Evolutionary conservation across 2,888 invertebrate species (phyloP).

Genomic region (Pyrrhosoma nymphula): DNA sequence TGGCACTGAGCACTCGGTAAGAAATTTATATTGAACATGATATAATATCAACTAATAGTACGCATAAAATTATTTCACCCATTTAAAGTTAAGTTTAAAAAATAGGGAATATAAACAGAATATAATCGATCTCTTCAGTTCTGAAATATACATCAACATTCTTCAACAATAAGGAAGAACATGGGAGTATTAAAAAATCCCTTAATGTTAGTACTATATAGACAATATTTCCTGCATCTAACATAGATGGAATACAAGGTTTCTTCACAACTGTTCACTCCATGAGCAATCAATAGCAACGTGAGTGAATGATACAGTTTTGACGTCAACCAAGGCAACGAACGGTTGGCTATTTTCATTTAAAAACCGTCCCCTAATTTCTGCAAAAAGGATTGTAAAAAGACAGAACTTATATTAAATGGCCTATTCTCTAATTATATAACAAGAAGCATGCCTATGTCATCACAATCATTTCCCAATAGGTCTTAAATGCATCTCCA

Average conservation of each 20-base stretch:
- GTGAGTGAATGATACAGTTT: background rate
- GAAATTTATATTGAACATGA: background rate
- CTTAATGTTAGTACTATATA: background rate
- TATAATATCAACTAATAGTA: too few relatives aligned
- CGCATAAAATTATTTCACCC: too few relatives aligned
- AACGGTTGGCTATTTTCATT: background rate
- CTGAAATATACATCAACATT: conserved; percentile 19
- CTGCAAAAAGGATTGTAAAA: background rate
- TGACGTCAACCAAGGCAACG: background rate
- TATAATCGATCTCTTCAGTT: background rate
- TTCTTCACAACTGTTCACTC: conserved; percentile 32
- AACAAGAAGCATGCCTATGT: conserved; percentile 50
- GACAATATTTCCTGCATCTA: conserved; percentile 26
- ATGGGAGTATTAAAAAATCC: conserved; percentile 10
- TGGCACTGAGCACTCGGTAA: conserved; percentile 2
- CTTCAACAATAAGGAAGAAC: conserved; percentile 40
- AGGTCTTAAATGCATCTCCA: conserved; percentile 50
- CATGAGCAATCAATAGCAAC: conserved; percentile 33
- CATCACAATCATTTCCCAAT: conserved; percentile 47
- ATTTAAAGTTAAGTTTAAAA: background rate
- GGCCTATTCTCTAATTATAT: background rate
- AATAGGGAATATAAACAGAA: background rate
- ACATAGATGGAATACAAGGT: conserved; percentile 11
- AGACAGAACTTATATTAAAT: conserved; percentile 18
- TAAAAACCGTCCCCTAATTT: background rate